Base-by-base conservation (phyloP, 1,140 invertebrate genomes). In the Meloidogyne chitwoodi region DNA sequence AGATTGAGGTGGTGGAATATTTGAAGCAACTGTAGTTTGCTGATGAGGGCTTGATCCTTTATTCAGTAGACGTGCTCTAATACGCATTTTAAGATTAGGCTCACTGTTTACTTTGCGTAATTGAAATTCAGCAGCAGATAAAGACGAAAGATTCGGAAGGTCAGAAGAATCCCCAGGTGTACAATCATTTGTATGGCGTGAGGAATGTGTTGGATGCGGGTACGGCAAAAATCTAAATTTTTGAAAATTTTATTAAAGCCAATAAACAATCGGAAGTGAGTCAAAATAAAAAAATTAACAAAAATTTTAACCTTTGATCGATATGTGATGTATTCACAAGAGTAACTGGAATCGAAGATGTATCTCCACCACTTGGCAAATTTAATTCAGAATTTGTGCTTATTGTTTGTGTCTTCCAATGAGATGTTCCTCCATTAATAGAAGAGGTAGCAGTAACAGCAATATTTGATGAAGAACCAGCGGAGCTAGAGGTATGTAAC, bases 101-200 rank as follows among this genome's bases (percentile, higher is more conserved):
- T 86, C 85, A 44, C 74, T 78, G 68, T 87, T 86, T 0, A 87
- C 85, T 75, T 86, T 86, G 12, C 85, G 83, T n/a, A 86, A 74
- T 69, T 85, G 83, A 62, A 80, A 86, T 24, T 86, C 85, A 11
- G 74, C 65, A 65, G 76, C 62, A 77, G 80, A 38, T 68, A 64
- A 14, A 72, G 31, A 26, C 22, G 71, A 3, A 19, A 73, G 29
- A 19, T 26, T 63, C 5, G 56, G 16, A 10, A 14, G 2, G 4
- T 73, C 64, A 14, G 38, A 67, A n/a, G 65, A 38, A 14, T 65
- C 61, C 14, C 73, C 44, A 26, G 72, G 5, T 6, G 48, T 22
- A n/a, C 19, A 56, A 56, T 56, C 48, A 14, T 56, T 56, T 22
- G 48, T 64, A 27, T 80, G n/a, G 4, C 48, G 64, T 29, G 79